Conservation (phyloP, 2,888 invertebrate species). For the Chalcis sispes region DNA sequence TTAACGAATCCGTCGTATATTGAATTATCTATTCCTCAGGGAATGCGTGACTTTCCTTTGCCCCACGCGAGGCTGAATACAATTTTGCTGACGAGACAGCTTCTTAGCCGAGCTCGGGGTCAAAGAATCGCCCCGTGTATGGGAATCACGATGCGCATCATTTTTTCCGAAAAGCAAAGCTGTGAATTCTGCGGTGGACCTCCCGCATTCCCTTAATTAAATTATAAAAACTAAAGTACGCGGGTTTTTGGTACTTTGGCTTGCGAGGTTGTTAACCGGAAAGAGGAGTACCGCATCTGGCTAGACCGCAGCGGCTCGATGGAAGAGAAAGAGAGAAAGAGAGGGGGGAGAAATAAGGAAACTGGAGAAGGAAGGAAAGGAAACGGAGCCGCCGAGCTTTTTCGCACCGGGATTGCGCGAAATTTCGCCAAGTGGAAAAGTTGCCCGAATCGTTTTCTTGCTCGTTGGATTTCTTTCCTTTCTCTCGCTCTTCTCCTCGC, state of each 20-base stretch:
- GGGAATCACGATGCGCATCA: not conserved
- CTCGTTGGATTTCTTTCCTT: not conserved
- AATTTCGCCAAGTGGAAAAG: constrained; percentile 61
- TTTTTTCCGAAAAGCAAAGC: constrained; percentile 1
- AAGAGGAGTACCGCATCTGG: no score
- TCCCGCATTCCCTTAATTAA: constrained; percentile 58
- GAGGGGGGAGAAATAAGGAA: not conserved
- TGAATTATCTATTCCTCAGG: constrained; percentile 32
- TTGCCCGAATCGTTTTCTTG: constrained; percentile 54
- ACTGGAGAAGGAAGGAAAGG: not conserved
- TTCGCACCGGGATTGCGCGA: constrained; percentile 57
- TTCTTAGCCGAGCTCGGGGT: not conserved
- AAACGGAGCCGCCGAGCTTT: not conserved
- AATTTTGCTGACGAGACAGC: constrained; percentile 14
- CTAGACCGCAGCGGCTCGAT: not conserved
- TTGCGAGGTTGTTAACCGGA: no score
- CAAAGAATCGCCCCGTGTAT: not conserved
- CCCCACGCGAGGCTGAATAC: constrained; percentile 24
- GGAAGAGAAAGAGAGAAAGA: not conserved
- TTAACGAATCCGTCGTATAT: constrained; percentile 28
- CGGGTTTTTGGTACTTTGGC: no score
- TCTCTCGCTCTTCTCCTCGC: not conserved
- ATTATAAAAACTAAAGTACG: constrained; percentile 56
- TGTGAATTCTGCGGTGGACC: no score
- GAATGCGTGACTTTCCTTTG: not conserved